phyloP scores from a whole-genome alignment of 2,888 invertebrate species.

The Drosophila rubida region DNA sequence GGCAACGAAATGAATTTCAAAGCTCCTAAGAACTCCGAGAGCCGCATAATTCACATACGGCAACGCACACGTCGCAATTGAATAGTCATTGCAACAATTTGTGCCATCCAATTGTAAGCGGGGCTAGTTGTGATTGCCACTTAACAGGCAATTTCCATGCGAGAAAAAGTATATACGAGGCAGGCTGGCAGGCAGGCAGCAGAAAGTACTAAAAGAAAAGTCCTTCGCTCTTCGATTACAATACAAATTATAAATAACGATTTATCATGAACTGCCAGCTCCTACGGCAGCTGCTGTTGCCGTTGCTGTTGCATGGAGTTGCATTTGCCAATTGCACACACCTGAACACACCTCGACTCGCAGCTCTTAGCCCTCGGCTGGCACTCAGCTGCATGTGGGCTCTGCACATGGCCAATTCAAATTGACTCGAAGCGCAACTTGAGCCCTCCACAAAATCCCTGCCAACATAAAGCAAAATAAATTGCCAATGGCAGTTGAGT shows the following conservation, averaged over 20 bases:
- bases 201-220: constrained; percentile 32
- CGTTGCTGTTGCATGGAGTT: constrained; percentile 31
- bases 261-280: constrained; percentile 62
- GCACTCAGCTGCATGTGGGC: constrained; percentile 12
- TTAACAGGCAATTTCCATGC: constrained; percentile 41
- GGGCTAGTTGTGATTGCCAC: constrained; percentile 49
- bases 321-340: constrained; percentile 70
- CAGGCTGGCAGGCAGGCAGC: too few species aligned
- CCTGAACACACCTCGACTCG: constrained; percentile 63
- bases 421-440: constrained; percentile 17
- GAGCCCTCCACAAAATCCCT: constrained; percentile 33
- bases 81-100: constrained; percentile 17
- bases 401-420: constrained; percentile 39
- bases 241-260: constrained; percentile 79
- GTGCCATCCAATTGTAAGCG: constrained; percentile 10
- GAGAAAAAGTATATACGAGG: background rate
- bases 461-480: constrained; percentile 60
- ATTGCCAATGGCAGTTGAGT: constrained; percentile 60
- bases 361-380: too few species aligned
- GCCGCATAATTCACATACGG: background rate
- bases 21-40: constrained; percentile 1
- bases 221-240: constrained; percentile 56
- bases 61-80: background rate
- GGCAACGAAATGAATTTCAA: constrained; percentile 10
- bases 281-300: too few species aligned